phyloP scores from a whole-genome alignment of 2,113 vertebrate genomes.

The Chionis minor region DNA sequence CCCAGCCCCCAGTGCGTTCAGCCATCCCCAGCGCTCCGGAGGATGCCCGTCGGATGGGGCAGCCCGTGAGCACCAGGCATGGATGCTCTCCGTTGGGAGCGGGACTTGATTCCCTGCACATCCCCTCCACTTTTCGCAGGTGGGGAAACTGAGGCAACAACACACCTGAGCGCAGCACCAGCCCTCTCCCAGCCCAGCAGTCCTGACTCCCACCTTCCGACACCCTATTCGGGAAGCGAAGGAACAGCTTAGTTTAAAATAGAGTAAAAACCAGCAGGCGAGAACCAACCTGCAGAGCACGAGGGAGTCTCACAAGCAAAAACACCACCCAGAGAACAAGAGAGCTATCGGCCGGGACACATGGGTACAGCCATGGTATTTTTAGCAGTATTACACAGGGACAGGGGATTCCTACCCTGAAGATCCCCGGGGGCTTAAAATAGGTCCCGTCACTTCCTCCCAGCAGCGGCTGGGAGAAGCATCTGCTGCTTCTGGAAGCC shows the following conservation, averaged over 20 bases:
- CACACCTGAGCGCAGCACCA: background rate
- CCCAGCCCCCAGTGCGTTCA: background rate
- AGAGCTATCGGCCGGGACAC: background rate
- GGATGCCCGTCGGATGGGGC: background rate
- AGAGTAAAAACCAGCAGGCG: background rate
- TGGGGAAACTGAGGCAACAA: background rate
- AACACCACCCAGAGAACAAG: background rate
- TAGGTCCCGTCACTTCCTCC: constrained; percentile 44
- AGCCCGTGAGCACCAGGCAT: fast-evolving
- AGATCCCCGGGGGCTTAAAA: constrained; percentile 53
- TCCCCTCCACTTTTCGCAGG: background rate
- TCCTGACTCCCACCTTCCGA: background rate
- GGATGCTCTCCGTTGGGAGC: fast-evolving
- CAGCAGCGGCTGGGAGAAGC: background rate
- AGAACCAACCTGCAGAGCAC: background rate
- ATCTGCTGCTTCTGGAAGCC: background rate
- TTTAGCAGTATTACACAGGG: constrained; percentile 56
- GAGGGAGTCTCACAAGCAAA: background rate
- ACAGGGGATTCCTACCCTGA: constrained; percentile 65
- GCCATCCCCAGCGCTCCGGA: background rate
- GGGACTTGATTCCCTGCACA: background rate
- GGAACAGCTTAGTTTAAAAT: background rate
- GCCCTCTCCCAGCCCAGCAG: background rate
- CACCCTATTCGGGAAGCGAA: fast-evolving
- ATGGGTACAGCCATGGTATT: background rate